Evolutionary conservation across 23 tunicate genomes (phyloP).

Genomic region (Corella eumyota): DNA sequence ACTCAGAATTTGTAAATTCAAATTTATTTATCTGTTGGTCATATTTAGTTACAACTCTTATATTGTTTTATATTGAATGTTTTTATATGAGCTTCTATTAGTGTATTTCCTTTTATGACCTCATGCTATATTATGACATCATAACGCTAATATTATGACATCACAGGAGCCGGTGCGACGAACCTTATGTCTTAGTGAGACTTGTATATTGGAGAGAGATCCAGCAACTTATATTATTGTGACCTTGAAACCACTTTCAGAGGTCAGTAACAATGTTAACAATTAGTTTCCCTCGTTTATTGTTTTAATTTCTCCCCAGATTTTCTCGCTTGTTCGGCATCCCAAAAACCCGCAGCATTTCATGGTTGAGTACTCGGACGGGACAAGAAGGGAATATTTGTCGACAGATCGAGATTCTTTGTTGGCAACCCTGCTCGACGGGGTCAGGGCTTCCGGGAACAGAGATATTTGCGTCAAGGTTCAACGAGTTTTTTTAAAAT

Average conservation of each 20-base stretch:
- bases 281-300: neutral
- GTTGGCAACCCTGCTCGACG: conserved; percentile 83
- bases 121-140: no score
- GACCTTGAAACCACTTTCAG: conserved; percentile 68
- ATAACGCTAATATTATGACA: no score
- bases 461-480: conserved; percentile 86
- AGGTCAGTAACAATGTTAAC: conserved; percentile 18
- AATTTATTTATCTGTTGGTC: neutral
- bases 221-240: conserved; percentile 73
- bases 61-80: neutral
- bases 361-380: conserved; percentile 57
- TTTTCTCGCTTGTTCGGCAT: conserved; percentile 58
- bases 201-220: conserved; percentile 87
- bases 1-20: no score
- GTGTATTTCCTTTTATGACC: no score
- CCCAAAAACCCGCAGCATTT: conserved; percentile 78
- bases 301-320: conserved; percentile 20
- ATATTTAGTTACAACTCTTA: neutral
- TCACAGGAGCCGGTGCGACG: conserved; percentile 64
- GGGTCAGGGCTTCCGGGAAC: conserved; percentile 90
- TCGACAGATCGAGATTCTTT: conserved; percentile 87
- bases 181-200: conserved; percentile 73
- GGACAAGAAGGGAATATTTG: conserved; percentile 42
- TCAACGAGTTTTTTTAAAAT: neutral
- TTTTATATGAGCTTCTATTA: no score